Evolutionary conservation across 2,113 vertebrate species (phyloP), one percentile per base, ranked within the genome.

Genomic region (Gymnocephalus cernua): DNA sequence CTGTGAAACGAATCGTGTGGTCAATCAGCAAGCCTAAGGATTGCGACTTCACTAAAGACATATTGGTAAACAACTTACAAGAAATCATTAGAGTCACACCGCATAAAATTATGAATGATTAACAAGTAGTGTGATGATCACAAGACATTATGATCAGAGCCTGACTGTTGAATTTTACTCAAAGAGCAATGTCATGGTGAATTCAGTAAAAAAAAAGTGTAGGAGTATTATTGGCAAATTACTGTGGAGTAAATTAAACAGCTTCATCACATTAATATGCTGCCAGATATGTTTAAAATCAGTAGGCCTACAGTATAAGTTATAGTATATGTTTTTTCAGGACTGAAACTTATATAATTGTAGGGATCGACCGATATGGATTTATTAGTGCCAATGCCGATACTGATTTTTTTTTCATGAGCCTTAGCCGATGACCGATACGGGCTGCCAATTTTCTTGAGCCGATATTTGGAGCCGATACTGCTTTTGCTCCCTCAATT

Each of bases 1-100:
- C 91, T 83, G 75, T 89, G 85, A 86, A 88, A 89, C 23, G 21
- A 47, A 51, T 44, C n/a, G 47, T 64, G 62, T 54, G 84, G 78
- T 65, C 61, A 62, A 48, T n/a, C 4, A 25, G 18, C 25, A 29
- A 32, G 25, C 13, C 35, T 6, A 21, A 27, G 48, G 47, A 47
- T 15, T 15, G 9, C 7, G 2, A 35, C 32, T 50, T 68, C 23
- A 23, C 25, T 51, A 7, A 27, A 38, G 21, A 13, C 2, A 1
- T 0, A 0, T 9, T 38, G 12, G 53, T 41, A 47, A n/a, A 67
- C 23, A 53, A 47, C 18, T 54, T 4, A 44, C 6, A 35, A 21
- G 4, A 74, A 79, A 68, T 35, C 0, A 41, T 27, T 2, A 51
- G 41, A 29, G 48, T 32, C n/a, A 67, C 14, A 59, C 2, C 7